Percentiles rank a stretch among this genome's conserved stretches.
Evolutionary conservation across 2,113 vertebrate species (phyloP).

Genomic region (Anolis sagrei): DNA sequence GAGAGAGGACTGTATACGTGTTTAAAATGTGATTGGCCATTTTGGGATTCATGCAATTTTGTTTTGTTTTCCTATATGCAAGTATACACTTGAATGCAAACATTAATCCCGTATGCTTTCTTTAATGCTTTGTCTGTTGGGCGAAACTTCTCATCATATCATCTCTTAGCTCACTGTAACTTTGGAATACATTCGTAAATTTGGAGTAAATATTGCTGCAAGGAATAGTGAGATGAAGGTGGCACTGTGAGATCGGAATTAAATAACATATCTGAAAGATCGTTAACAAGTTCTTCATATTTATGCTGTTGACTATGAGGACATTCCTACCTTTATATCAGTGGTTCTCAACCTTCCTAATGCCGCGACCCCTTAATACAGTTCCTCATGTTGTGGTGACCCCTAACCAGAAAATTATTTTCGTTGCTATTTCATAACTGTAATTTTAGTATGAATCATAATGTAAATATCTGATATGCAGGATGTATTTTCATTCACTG

Average conservation of each 20-base stretch:
- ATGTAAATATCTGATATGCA: too few species aligned
- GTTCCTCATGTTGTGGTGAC: too few species aligned
- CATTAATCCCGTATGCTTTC: not conserved
- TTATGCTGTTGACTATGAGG: too few species aligned
- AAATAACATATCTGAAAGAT: constrained; percentile 18
- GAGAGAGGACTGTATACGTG: not conserved
- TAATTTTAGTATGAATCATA: too few species aligned
- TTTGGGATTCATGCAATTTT: not conserved
- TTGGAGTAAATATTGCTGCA: not conserved
- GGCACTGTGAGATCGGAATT: not conserved
- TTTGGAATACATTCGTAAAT: constrained; percentile 11
- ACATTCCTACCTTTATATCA: too few species aligned
- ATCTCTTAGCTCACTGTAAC: not conserved
- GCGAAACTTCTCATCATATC: not conserved
- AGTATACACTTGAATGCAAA: not conserved
- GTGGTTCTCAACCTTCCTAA: too few species aligned
- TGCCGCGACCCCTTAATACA: too few species aligned
- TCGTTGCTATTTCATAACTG: too few species aligned
- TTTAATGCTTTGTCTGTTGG: not conserved
- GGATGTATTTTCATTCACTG: too few species aligned
- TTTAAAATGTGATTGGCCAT: not conserved
- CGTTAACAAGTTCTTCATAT: constrained; percentile 32
- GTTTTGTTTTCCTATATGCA: not conserved
- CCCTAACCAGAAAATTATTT: too few species aligned
- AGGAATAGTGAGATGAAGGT: not conserved